Conservation (phyloP, 2,888 invertebrate genomes). For the Drosophila diplacantha region DNA sequence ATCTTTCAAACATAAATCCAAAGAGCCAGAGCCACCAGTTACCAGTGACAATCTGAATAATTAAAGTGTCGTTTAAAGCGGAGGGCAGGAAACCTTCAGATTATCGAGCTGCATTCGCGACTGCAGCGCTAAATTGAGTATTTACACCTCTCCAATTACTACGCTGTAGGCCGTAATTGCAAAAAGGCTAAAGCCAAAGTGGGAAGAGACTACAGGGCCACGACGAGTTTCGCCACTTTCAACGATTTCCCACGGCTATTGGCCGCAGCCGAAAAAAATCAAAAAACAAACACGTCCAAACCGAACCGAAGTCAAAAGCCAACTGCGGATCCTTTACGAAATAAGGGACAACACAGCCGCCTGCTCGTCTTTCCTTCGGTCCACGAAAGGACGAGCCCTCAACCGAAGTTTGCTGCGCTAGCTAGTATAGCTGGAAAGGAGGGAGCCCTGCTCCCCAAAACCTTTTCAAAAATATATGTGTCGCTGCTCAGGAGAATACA, state of each 20-base stretch:
- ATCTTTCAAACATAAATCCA: conserved; percentile 13
- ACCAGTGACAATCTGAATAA: conserved; percentile 33
- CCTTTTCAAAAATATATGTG: conserved; percentile 33
- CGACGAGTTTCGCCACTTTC: conserved; percentile 16
- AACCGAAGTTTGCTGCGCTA: conserved; percentile 11
- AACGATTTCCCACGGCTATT: conserved; percentile 33
- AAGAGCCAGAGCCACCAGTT: not conserved
- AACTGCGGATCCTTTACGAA: conserved; percentile 59
- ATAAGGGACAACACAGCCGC: conserved; percentile 34
- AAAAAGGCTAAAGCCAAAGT: conserved; percentile 17
- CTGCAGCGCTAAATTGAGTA: conserved; percentile 32
- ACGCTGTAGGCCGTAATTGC: conserved; percentile 27
- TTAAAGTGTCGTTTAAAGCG: conserved; percentile 34
- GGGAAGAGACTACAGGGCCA: not conserved
- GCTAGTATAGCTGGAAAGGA: not conserved
- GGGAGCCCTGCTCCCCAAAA: conserved; percentile 9
- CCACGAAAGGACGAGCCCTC: conserved; percentile 19
- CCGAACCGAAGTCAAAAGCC: conserved; percentile 65
- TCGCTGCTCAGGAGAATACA: conserved; percentile 27
- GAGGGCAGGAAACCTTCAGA: conserved; percentile 51
- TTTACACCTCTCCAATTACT: conserved; percentile 41
- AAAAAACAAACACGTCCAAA: conserved; percentile 41
- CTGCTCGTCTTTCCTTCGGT: conserved; percentile 21
- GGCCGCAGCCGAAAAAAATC: conserved; percentile 16
- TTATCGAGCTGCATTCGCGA: conserved; percentile 54